Base-by-base conservation (phyloP, 2,888 invertebrate species). In the Thymelicus sylvestris region DNA sequence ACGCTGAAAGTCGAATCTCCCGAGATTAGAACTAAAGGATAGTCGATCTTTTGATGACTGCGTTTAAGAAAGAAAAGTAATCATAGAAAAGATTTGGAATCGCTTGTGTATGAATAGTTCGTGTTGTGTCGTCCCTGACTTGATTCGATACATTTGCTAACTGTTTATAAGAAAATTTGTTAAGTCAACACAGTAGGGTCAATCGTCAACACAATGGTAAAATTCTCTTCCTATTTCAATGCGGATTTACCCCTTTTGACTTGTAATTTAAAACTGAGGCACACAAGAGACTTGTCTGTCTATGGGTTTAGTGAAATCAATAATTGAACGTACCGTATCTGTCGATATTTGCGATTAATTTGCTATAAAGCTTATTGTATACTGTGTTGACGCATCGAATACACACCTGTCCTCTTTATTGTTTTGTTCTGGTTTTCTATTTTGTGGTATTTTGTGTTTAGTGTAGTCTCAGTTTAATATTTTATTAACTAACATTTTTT, bases 101-200 rank as follows among this genome's bases (percentile, higher is more conserved):
- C 50, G 71, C 71, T 66, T 52, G 44, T 50, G 66, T 65, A 76
- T 77, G 78, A 81, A 83, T 85, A 85, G 77, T 90, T 82, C 87
- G 85, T 91, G 88, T 92, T 91, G 92, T 92, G 88, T 90, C 87
- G 91, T 93, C 92, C 90, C 81, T 41, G 66, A 71, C 24, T 66
- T 61, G 50, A 71, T 59, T 59, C 38, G 57, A 65, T 52, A 71
- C 66, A 71, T 24, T 71, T 66, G 66, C 66, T 60, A 55, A 71
- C 52, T n/a, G 55, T 66, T 10, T 50, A 41, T 47, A 66, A 47
- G 13, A 70, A 66, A 61, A 55, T 66, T 71, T 66, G 44, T 55
- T 31, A 52, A 66, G 71, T 71, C 71, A 66, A 71, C 71, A 71
- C 71, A 71, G 71, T 71, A 66, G 59, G 47, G 55, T 65, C 19